Base-by-base conservation (phyloP, 2,888 invertebrate species). In the Crematogaster levior region DNA sequence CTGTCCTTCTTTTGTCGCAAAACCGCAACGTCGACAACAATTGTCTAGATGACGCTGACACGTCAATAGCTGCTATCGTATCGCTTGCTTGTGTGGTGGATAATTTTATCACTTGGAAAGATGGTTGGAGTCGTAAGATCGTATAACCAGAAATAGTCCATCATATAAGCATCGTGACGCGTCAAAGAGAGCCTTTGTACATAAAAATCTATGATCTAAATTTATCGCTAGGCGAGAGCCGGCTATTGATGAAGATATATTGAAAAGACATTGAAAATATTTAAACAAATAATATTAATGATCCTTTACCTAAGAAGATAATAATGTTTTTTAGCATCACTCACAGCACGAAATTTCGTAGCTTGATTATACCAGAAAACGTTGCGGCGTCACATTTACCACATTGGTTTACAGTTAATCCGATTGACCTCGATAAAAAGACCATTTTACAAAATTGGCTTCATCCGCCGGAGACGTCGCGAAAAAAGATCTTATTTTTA, bases 1-100 rank as follows among this genome's bases (percentile, higher is more conserved):
- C 0, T 30, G n/a, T 21, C n/a, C 65, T 68, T 51, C 40, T 37
- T 72, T 43, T 56, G 37, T 65, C 66, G 72, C 61, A 37, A 79
- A 79, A 79, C 34, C 56, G 70, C 77, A 77, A 56, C 68, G 34
- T 79, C 56, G 70, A 43, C 77, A 68, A 68, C 30, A 24, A 58
- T 79, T 43, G 43, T n/a, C 40, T 37, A 34, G 37, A 66, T 27
- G 37, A 81, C 82, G 75, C 81, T 83, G 83, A 61, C 81, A 21
- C 56, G 24, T 53, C 43, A 74, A 77, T 74, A 82, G 88, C 82
- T 68, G 83, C 82, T 80, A 53, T 84, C 58, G 74, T 73, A 37
- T 74, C 58, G 37, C 21, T 34, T 21, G 12, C 81, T 72, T 63
- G 66, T 66, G 73, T 73, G 75, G 18, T 43, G 30, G 30, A 68